These are phyloP conservation scores for Phainopepla nitens DNA, from an alignment of 2,113 vertebrate species.

Conservation along the genomic window DNA sequence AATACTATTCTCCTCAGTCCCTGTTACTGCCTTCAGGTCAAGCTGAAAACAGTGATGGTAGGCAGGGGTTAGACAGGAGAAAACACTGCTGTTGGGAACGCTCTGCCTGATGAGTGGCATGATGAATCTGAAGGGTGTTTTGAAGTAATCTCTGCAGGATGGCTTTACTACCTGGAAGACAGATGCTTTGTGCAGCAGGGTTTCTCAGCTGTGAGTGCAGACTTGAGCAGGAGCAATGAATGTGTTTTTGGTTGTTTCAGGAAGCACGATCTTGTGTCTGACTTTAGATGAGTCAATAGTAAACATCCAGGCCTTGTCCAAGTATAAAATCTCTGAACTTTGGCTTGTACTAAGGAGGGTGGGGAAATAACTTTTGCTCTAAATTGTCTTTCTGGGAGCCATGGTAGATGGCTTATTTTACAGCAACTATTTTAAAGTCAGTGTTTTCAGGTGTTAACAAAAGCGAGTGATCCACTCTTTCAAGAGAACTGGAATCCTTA, in stretches of 20 bases:
- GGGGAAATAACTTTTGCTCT: neutral
- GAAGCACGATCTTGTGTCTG: neutral
- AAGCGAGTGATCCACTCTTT: neutral
- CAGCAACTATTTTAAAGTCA: neutral
- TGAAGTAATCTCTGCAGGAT: neutral
- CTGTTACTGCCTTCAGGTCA: neutral
- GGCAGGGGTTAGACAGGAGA: neutral
- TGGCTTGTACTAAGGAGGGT: neutral
- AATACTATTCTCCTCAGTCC: neutral
- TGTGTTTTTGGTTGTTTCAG: fast-evolving
- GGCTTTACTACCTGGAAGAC: neutral
- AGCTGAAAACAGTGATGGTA: neutral
- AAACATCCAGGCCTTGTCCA: neutral
- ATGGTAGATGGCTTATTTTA: neutral
- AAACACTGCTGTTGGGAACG: neutral
- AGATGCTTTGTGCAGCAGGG: neutral
- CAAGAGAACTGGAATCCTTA: neutral
- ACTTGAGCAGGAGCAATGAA: neutral
- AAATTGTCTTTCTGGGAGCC: neutral
- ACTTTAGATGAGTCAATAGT: neutral
- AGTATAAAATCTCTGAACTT: neutral
- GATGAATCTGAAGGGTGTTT: neutral
- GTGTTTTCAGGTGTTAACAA: neutral
- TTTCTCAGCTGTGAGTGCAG: neutral
- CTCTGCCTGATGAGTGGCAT: neutral